Percentiles rank a stretch among this genome's conserved stretches.
phyloP scores from a whole-genome alignment of 1,140 invertebrate genomes.

The Mylabris phalerata region DNA sequence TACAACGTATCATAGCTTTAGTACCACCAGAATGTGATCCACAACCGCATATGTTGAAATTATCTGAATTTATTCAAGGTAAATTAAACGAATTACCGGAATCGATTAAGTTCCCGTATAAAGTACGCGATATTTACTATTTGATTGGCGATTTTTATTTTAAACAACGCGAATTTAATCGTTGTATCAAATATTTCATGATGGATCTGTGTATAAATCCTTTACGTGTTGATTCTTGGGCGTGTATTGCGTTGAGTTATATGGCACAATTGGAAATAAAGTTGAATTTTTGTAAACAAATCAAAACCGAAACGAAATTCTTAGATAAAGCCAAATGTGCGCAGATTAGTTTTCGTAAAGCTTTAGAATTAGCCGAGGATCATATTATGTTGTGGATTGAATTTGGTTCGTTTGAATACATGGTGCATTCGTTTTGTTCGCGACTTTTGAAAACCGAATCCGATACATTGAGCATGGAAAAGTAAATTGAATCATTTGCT shows the following conservation, averaged over 20 bases:
- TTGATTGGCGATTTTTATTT: conserved; percentile 88
- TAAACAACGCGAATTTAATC: conserved; percentile 66
- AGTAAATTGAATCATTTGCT: conserved; percentile 22
- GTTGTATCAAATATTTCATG: conserved; percentile 72
- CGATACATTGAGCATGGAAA: conserved; percentile 68
- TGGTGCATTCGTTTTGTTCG: conserved; percentile 80
- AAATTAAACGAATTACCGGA: conserved; percentile 48
- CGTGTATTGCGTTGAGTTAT: conserved; percentile 76
- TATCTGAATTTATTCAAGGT: conserved; percentile 62
- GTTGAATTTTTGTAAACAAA: conserved; percentile 65
- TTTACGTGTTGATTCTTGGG: conserved; percentile 83
- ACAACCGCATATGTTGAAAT: conserved; percentile 49
- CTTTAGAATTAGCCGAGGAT: conserved; percentile 62
- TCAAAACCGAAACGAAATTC: conserved; percentile 63
- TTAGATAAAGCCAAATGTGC: conserved; percentile 63
- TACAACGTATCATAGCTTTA: conserved; percentile 66
- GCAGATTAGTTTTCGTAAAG: conserved; percentile 69
- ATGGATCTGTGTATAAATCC: conserved; percentile 76
- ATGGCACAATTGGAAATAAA: conserved; percentile 73
- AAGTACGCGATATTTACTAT: conserved; percentile 68
- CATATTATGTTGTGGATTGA: conserved; percentile 80
- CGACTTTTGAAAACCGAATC: conserved; percentile 73
- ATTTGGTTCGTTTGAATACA: conserved; percentile 80
- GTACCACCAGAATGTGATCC: conserved; percentile 64
- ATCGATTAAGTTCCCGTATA: conserved; percentile 35